Conservation (phyloP, 2,113 vertebrate species). For the Arvicanthis niloticus region DNA sequence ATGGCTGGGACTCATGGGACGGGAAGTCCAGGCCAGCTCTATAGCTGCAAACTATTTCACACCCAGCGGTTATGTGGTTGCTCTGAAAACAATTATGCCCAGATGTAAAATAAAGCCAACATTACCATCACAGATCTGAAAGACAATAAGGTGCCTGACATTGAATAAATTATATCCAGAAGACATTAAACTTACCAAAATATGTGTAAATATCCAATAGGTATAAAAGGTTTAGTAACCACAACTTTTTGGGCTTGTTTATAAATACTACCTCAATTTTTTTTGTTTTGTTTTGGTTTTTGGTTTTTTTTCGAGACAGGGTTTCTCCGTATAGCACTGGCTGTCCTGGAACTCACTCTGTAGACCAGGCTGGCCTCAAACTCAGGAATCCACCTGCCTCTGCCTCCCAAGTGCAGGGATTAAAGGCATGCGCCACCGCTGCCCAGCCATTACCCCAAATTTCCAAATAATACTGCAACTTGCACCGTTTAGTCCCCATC, state of each 20-base stretch:
- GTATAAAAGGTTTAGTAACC: neutral
- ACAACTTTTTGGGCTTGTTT: neutral
- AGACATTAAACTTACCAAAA: neutral
- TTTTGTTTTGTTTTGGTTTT: too few relatives aligned
- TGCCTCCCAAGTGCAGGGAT: too few relatives aligned
- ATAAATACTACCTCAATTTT: neutral
- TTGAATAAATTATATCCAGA: neutral
- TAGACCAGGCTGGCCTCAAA: too few relatives aligned
- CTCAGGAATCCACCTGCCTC: too few relatives aligned
- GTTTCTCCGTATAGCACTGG: too few relatives aligned
- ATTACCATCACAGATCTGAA: neutral
- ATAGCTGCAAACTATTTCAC: neutral
- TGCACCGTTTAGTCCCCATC: neutral
- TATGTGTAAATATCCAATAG: slow-evolving; percentile 24
- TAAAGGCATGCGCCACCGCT: too few relatives aligned
- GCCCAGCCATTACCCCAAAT: neutral
- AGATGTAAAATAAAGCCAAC: neutral
- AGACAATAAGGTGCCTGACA: neutral
- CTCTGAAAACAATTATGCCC: neutral
- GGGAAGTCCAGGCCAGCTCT: neutral
- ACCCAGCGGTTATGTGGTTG: neutral
- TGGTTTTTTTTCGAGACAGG: too few relatives aligned
- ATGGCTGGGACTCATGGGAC: neutral
- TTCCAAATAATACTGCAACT: slow-evolving; percentile 28
- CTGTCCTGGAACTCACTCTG: too few relatives aligned